Conservation (phyloP, 2,888 invertebrate species). For the Tyria jacobaeae region DNA sequence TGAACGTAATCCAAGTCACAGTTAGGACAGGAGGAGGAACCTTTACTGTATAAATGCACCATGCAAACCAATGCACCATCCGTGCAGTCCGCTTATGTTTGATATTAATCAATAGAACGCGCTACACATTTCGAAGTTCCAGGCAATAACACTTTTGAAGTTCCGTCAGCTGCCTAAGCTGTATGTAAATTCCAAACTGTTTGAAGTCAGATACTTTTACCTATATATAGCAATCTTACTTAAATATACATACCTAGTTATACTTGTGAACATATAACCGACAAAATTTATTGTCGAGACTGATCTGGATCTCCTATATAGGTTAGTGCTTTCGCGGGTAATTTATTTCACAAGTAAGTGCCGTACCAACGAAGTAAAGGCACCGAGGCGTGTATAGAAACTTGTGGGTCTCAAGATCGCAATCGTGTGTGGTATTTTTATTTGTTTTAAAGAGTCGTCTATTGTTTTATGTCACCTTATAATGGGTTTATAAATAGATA, state of each 20-base stretch:
- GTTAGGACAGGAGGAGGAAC: too few species aligned
- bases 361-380: constrained; percentile 38
- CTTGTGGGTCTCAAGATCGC: constrained; percentile 30
- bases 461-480: too few species aligned
- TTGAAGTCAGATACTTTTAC: constrained; percentile 43
- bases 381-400: constrained; percentile 29
- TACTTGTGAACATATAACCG: constrained; percentile 36
- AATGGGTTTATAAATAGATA: too few species aligned
- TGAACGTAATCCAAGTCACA: too few species aligned
- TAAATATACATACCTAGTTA: constrained; percentile 21
- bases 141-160: too few species aligned
- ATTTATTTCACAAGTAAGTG: constrained; percentile 22
- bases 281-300: constrained; percentile 32
- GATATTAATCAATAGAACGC: too few species aligned
- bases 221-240: too few species aligned
- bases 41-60: too few species aligned
- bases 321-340: constrained; percentile 33
- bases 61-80: too few species aligned
- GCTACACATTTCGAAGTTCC: too few species aligned
- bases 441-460: neutral
- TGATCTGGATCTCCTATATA: constrained; percentile 26
- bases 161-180: neutral
- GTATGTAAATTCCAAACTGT: constrained; percentile 46
- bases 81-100: too few species aligned
- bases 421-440: constrained; percentile 20